Conservation (phyloP, 2,888 invertebrate genomes). For the Apamea crenata region DNA sequence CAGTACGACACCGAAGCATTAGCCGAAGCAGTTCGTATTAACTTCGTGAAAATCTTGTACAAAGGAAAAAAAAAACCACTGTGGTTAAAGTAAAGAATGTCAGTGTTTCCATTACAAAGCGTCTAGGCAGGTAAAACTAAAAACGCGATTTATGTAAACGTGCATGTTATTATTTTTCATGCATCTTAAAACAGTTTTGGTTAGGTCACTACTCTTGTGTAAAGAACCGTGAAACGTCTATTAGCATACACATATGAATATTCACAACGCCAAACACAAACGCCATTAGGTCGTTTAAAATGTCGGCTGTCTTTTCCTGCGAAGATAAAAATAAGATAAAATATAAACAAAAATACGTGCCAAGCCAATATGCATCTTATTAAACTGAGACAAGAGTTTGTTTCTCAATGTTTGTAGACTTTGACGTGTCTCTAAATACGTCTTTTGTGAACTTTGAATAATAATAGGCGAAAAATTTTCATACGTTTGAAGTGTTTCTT, state of each 20-base stretch:
- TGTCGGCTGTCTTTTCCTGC: constrained; percentile 70
- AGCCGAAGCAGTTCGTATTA: no score
- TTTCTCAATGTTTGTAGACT: constrained; percentile 66
- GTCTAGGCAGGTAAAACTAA: constrained; percentile 16
- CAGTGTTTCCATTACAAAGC: constrained; percentile 27
- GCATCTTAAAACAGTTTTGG: constrained; percentile 36
- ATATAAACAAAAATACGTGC: constrained; percentile 71
- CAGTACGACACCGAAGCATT: no score
- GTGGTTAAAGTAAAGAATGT: not conserved
- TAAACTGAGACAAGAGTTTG: constrained; percentile 66
- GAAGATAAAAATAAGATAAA: constrained; percentile 73
- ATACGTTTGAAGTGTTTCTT: constrained; percentile 77
- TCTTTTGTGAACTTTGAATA: constrained; percentile 77
- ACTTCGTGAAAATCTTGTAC: not conserved
- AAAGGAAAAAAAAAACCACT: not conserved
- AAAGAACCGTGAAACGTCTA: constrained; percentile 61
- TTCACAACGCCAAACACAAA: constrained; percentile 73
- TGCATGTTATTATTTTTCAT: constrained; percentile 20
- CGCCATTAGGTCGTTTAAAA: constrained; percentile 70
- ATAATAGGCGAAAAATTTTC: constrained; percentile 72
- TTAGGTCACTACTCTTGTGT: constrained; percentile 24
- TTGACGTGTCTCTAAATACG: constrained; percentile 73
- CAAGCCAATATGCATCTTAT: constrained; percentile 74
- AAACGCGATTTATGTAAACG: constrained; percentile 9
- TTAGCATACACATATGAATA: constrained; percentile 75